phyloP scores from a whole-genome alignment of 1,140 invertebrate genomes.

The Drosophila novamexicana region DNA sequence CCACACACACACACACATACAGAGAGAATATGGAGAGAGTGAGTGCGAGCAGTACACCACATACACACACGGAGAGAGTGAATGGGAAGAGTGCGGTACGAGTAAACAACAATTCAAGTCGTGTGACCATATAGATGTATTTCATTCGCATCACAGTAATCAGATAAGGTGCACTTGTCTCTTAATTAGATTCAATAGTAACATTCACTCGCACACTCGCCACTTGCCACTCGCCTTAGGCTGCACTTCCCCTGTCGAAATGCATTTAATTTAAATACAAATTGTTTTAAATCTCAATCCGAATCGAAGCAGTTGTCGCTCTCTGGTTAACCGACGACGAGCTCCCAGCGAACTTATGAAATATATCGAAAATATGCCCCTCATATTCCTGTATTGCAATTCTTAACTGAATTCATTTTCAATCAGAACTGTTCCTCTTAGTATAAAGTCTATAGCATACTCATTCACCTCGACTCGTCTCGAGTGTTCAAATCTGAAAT shows the following conservation, averaged over 20 bases:
- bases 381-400: no score
- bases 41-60: neutral
- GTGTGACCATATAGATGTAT: conserved; percentile 64
- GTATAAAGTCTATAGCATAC: no score
- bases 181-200: conserved; percentile 64
- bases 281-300: conserved; percentile 1
- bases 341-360: no score
- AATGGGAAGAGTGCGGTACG: neutral
- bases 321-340: neutral
- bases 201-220: neutral
- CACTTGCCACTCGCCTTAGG: neutral
- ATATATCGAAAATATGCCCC: no score
- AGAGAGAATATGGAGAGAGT: neutral
- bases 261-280: conserved; percentile 30
- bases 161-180: conserved; percentile 77
- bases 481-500: neutral
- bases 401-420: no score
- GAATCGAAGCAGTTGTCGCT: neutral
- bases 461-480: neutral
- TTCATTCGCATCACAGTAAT: conserved; percentile 55
- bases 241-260: conserved; percentile 11
- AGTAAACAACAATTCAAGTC: conserved; percentile 11
- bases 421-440: no score
- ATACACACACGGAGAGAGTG: conserved; percentile 1
- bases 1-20: neutral